These are phyloP conservation scores for Sus scrofa DNA, from an alignment of 2,113 vertebrate genomes.

Conservation along the genomic window T2T-Sscrofa CM000824.6:203073501-203074000, in stretches of 20 bases:
- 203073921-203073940: not conserved
- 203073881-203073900: not conserved
- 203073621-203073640: not conserved
- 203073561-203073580: not conserved
- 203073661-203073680: not conserved
- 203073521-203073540: not conserved
- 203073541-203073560: not conserved
- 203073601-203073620: not conserved
- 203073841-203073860: not conserved
- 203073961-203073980: not conserved
- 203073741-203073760: not conserved
- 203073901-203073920: not conserved
- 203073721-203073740: not conserved
- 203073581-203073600: not conserved
- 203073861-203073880: not conserved
- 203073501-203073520: not conserved
- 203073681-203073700: not conserved
- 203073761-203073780: not conserved
- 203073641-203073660: not conserved
- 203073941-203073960: not conserved
- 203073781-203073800: not conserved
- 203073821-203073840: not conserved
- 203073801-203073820: not conserved
- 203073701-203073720: not conserved
- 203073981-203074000: not conserved